These are phyloP conservation scores for Pachyramphus minor DNA, from an alignment of 2,113 vertebrate genomes.

Conservation along the genomic window DNA sequence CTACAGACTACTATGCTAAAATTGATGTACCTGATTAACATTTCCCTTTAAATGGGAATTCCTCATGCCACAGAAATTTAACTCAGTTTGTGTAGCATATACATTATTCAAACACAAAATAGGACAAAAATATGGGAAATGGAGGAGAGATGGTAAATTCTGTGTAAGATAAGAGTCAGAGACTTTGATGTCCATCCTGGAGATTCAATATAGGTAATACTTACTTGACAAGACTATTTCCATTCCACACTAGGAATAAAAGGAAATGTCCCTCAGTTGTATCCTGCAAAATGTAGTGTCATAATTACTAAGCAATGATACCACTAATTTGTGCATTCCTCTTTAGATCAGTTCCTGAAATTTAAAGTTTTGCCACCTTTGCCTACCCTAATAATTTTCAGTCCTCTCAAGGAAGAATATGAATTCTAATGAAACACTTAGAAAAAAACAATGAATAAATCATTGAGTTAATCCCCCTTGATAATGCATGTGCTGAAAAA, in stretches of 20 bases:
- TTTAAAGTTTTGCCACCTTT: neutral
- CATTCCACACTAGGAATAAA: neutral
- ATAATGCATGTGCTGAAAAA: neutral
- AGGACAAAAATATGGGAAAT: neutral
- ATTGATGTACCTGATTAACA: neutral
- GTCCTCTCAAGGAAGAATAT: neutral
- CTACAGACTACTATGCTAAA: neutral
- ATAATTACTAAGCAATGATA: neutral
- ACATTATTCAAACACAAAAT: neutral
- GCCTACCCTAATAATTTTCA: neutral
- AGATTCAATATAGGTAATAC: neutral
- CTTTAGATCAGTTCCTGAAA: neutral
- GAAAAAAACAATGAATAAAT: conserved; percentile 36
- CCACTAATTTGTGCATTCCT: neutral
- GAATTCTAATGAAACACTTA: conserved; percentile 45
- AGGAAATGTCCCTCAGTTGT: neutral
- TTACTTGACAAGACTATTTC: neutral
- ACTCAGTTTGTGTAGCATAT: neutral
- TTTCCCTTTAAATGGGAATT: neutral
- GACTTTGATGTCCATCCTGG: neutral
- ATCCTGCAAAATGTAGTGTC: neutral
- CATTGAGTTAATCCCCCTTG: conserved; percentile 13
- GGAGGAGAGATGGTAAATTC: neutral
- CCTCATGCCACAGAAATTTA: neutral
- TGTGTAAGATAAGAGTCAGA: neutral